Percentiles rank a stretch among this genome's conserved stretches.
These are phyloP conservation scores for Megalops cyprinoides DNA, from an alignment of 2,797 vertebrate species.

Conservation along the genomic window DNA sequence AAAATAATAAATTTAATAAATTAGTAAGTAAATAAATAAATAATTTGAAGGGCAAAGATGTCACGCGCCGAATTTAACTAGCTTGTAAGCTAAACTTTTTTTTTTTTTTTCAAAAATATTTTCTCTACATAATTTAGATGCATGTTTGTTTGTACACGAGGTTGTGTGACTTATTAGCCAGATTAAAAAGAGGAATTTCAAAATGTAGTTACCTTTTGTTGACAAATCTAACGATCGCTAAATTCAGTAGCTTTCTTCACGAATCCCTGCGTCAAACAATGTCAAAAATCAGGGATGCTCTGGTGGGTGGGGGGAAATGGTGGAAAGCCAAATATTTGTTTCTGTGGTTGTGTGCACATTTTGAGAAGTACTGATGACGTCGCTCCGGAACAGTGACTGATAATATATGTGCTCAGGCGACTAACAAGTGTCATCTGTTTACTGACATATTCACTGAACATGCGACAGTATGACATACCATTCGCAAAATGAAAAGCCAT, in stretches of 20 bases:
- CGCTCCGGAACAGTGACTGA: too few species aligned
- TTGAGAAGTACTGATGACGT: too few species aligned
- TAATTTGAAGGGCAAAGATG: slow-evolving; percentile 63
- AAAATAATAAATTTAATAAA: too few species aligned
- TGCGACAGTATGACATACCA: too few species aligned
- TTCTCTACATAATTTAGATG: slow-evolving; percentile 43
- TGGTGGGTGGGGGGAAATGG: too few species aligned
- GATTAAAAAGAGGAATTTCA: slow-evolving; percentile 30
- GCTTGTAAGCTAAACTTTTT: slow-evolving; percentile 66
- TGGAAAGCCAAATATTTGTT: too few species aligned
- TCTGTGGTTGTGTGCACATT: neutral
- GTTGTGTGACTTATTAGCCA: neutral
- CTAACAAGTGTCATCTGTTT: too few species aligned
- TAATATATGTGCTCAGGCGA: too few species aligned
- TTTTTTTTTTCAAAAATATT: slow-evolving; percentile 58
- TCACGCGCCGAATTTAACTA: slow-evolving; percentile 53
- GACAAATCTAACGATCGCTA: slow-evolving; percentile 70
- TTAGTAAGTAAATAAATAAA: too few species aligned
- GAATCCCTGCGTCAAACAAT: slow-evolving; percentile 92
- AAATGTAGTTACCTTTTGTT: slow-evolving; percentile 66
- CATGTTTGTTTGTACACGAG: slow-evolving; percentile 39
- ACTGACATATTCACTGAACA: too few species aligned
- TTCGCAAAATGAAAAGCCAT: too few species aligned
- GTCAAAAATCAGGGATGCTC: too few species aligned
- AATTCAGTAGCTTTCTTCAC: slow-evolving; percentile 89